Evolutionary conservation across 2,113 vertebrate genomes (phyloP).

Genomic region (Gallinago undulata): DNA sequence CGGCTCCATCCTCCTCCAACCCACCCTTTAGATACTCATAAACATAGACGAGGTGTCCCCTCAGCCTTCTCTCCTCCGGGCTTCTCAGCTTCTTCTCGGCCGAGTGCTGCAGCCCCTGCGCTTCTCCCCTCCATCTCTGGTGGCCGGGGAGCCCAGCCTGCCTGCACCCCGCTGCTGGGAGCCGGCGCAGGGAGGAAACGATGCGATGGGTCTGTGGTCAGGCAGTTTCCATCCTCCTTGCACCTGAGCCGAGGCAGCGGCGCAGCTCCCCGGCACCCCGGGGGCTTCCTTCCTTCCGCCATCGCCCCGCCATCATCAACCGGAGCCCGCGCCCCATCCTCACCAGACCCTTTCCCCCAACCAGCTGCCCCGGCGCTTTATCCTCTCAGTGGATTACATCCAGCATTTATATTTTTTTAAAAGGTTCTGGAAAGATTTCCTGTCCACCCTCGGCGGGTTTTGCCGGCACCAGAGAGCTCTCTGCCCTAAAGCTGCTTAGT

Average conservation of each 20-base stretch:
- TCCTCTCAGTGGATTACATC: background rate
- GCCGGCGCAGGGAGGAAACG: background rate
- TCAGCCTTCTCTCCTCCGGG: too few relatives aligned
- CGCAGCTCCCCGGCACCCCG: background rate
- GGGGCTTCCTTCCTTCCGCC: background rate
- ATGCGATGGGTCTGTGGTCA: background rate
- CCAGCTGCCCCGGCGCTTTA: background rate
- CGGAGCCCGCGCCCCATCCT: background rate
- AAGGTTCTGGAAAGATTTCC: background rate
- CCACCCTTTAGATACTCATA: too few relatives aligned
- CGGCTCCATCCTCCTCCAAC: too few relatives aligned
- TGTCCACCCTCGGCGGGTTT: accelerated
- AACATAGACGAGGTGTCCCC: too few relatives aligned
- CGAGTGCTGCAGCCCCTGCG: accelerated
- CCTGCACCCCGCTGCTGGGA: background rate
- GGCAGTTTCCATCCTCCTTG: slow-evolving; percentile 24
- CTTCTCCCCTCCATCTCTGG: background rate
- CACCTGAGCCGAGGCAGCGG: slow-evolving; percentile 42
- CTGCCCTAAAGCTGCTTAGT: slow-evolving; percentile 28
- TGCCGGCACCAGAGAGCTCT: background rate
- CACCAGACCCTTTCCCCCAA: background rate
- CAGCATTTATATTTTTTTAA: background rate
- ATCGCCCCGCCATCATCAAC: background rate
- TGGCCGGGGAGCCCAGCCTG: background rate
- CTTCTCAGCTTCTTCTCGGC: too few relatives aligned